A percentile compares a stretch with the other conserved stretches of the same genome.
phyloP scores from a whole-genome alignment of 2,888 invertebrate genomes.

The Hydroisotoma schaefferi region DNA sequence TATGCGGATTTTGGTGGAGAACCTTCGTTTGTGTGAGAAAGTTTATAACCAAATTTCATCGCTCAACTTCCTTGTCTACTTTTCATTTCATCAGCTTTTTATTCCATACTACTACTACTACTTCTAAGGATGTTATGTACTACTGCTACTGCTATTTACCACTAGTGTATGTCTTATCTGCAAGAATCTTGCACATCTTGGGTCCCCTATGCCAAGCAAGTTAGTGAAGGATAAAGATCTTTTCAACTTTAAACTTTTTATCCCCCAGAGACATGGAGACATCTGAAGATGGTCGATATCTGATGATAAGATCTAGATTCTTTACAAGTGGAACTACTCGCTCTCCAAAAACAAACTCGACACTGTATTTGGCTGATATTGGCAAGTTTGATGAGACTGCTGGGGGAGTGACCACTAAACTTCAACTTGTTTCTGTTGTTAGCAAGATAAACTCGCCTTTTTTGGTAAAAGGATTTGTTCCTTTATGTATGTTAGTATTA shows the following conservation, averaged over 20 bases:
- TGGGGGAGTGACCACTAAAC: conserved; percentile 12
- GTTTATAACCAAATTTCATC: background rate
- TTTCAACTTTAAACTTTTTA: background rate
- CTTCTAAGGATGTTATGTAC: too few relatives aligned
- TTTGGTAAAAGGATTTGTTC: too few relatives aligned
- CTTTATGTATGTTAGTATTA: too few relatives aligned
- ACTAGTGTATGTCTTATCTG: background rate
- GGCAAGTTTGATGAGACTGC: conserved; percentile 21
- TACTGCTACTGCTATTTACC: too few relatives aligned
- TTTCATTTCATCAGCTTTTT: too few relatives aligned
- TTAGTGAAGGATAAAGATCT: background rate
- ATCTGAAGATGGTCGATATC: conserved; percentile 20
- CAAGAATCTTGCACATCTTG: too few relatives aligned
- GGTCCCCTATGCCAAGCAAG: too few relatives aligned
- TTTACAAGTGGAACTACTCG: conserved; percentile 15
- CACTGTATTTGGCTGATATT: conserved; percentile 23
- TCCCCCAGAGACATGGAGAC: conserved; percentile 22
- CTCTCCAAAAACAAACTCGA: conserved; percentile 24
- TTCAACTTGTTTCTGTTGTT: conserved; percentile 7
- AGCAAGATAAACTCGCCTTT: background rate
- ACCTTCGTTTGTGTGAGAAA: conserved; percentile 67
- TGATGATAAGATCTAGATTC: conserved; percentile 20
- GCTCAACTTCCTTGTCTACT: background rate
- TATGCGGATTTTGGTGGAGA: conserved; percentile 83
- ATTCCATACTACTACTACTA: too few relatives aligned